These are phyloP conservation scores for Ophiothrix spiculata DNA, from an alignment of 35 echinoderm and acorn worm genomes.

Conservation along the genomic window DNA sequence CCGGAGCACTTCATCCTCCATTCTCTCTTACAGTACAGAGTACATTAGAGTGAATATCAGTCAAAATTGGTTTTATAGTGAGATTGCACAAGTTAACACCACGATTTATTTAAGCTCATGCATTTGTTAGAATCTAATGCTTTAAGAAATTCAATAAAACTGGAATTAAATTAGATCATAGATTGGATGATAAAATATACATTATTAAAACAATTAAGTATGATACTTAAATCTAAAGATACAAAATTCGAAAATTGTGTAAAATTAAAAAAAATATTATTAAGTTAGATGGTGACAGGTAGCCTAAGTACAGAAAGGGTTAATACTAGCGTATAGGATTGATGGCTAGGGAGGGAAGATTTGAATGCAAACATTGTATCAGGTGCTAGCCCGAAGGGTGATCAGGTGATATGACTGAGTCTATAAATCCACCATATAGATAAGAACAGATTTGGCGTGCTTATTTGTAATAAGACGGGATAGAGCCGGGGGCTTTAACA, in stretches of 20 bases:
- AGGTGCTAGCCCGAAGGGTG: conserved; percentile 1
- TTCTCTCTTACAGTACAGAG: neutral
- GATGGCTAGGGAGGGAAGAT: conserved; percentile 8
- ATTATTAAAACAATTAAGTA: neutral
- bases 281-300: neutral
- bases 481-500: neutral
- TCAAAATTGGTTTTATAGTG: conserved; percentile 5
- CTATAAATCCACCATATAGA: neutral
- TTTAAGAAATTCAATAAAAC: neutral
- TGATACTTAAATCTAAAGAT: neutral
- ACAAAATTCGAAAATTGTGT: neutral
- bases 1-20: neutral
- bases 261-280: neutral
- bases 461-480: neutral
- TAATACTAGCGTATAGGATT: neutral
- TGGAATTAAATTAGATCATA: neutral
- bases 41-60: neutral
- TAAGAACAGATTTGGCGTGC: neutral
- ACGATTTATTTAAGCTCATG: too few species aligned
- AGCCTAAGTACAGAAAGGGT: neutral
- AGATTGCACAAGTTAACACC: neutral
- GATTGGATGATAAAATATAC: neutral
- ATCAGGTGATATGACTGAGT: conserved; percentile 10
- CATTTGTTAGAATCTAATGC: neutral
- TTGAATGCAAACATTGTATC: conserved; percentile 16